Evolutionary conservation across 2,797 vertebrate species (phyloP).

Genomic region (Mus minutoides): DNA sequence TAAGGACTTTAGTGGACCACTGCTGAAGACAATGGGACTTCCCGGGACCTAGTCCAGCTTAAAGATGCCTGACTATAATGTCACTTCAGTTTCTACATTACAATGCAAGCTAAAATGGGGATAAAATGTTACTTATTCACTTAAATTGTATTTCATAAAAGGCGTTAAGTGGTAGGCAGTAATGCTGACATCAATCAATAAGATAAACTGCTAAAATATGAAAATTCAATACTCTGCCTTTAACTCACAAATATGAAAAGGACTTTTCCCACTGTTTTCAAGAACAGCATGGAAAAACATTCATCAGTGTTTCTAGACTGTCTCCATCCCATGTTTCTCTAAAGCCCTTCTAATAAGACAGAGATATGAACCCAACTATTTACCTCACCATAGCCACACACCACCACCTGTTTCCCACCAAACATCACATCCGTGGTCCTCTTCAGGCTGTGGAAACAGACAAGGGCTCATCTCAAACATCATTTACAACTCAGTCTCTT

Average conservation of each 20-base stretch:
- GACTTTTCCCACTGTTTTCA: neutral
- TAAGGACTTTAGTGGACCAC: neutral
- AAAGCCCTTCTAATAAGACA: neutral
- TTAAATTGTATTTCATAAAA: constrained; percentile 27
- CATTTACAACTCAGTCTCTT: constrained; percentile 37
- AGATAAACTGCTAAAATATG: neutral
- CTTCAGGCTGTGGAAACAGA: constrained; percentile 93
- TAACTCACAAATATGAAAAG: constrained; percentile 10
- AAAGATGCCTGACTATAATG: neutral
- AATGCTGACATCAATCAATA: neutral
- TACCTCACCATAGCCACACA: constrained; percentile 99
- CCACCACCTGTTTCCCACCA: constrained; percentile 98
- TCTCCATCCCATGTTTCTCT: neutral
- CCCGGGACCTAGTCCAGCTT: neutral
- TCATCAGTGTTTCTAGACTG: neutral
- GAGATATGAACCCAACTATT: constrained; percentile 77
- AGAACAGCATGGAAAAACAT: neutral
- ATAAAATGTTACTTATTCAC: constrained; percentile 20
- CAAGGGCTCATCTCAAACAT: constrained; percentile 76
- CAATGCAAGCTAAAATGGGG: neutral
- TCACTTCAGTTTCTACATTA: neutral
- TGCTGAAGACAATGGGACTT: neutral
- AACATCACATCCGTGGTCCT: constrained; percentile 99
- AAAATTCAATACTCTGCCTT: neutral
- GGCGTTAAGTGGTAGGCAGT: neutral